Conservation (phyloP, 2,797 vertebrate species). For the Pygocentrus nattereri region DNA sequence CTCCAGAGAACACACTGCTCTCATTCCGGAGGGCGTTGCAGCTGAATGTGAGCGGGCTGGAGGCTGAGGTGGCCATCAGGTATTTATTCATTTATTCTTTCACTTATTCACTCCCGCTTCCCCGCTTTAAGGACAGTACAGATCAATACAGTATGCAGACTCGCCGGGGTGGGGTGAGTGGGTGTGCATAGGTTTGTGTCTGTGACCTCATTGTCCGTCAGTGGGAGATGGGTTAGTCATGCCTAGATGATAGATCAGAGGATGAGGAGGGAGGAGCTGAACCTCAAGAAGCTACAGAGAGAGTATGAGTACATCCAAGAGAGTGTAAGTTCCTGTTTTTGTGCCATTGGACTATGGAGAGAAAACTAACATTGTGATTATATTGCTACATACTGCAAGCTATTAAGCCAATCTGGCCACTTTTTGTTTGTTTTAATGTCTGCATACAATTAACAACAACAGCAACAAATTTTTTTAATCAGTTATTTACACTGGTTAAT, state of each 20-base stretch:
- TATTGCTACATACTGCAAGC: no score
- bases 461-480: no score
- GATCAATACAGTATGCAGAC: constrained; percentile 40
- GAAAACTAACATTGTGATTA: no score
- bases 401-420: no score
- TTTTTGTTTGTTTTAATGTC: no score
- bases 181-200: constrained; percentile 13
- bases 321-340: background rate
- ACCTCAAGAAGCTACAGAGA: background rate
- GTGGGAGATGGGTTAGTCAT: constrained; percentile 22
- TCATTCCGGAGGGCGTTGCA: constrained; percentile 93
- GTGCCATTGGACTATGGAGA: no score
- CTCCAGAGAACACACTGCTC: constrained; percentile 93
- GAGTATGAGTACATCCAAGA: background rate
- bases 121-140: background rate
- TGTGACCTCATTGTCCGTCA: constrained; percentile 1
- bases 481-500: no score
- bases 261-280: constrained; percentile 4
- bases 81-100: constrained; percentile 67
- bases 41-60: constrained; percentile 86
- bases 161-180: background rate
- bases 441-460: no score
- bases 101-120: constrained; percentile 72
- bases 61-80: constrained; percentile 91
- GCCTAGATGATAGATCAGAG: constrained; percentile 26